phyloP scores from a whole-genome alignment of 1,140 invertebrate species.

The Scaptomyza graminum region DNA sequence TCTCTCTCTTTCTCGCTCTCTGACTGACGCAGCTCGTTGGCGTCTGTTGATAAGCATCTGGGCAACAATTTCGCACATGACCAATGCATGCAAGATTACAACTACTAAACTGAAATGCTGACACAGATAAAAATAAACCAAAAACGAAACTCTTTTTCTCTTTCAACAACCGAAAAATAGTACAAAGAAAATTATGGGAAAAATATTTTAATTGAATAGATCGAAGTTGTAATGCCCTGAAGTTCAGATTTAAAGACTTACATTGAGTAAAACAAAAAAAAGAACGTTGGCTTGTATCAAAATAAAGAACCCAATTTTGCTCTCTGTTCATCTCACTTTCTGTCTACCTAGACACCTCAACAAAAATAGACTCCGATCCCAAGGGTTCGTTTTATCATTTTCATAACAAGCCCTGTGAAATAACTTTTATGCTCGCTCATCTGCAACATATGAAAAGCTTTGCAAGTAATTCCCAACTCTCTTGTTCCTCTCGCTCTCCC shows the following conservation, averaged over 20 bases:
- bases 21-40: conserved; percentile 27
- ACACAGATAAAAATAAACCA: conserved; percentile 55
- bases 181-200: conserved; percentile 1
- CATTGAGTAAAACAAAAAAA: too few relatives aligned
- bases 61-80: conserved; percentile 75
- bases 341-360: too few relatives aligned
- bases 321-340: too few relatives aligned
- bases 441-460: conserved; percentile 7
- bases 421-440: not conserved
- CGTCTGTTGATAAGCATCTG: conserved; percentile 67
- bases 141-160: too few relatives aligned
- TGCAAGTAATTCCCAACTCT: not conserved
- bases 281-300: too few relatives aligned
- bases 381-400: not conserved
- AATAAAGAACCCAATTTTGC: too few relatives aligned
- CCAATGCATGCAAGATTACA: conserved; percentile 52
- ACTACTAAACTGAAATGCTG: conserved; percentile 60
- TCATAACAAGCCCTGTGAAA: not conserved
- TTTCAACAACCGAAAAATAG: conserved; percentile 27
- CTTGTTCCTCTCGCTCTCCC: not conserved
- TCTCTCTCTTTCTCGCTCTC: not conserved
- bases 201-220: conserved; percentile 7
- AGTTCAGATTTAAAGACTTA: not conserved
- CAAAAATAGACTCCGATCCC: not conserved
- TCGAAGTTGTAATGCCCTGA: not conserved